Evolutionary conservation across 2,888 invertebrate genomes (phyloP).

Genomic region (Lepidonotus clava): DNA sequence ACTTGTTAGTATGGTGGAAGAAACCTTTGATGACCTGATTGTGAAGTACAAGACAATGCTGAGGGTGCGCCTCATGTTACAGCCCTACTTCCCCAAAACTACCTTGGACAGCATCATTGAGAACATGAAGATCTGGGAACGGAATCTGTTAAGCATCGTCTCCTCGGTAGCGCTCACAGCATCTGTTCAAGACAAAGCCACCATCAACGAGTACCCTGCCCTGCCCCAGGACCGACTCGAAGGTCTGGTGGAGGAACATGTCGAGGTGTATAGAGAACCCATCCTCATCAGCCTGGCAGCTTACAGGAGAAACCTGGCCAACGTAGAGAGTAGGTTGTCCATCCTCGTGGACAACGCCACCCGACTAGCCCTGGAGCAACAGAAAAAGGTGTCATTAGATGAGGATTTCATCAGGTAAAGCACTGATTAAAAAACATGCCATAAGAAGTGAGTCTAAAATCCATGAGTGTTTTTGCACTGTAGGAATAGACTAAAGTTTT

Average conservation of each 20-base stretch:
- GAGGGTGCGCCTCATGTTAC: neutral
- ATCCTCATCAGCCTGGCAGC: neutral
- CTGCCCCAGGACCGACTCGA: neutral
- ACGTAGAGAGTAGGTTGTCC: neutral
- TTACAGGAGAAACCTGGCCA: neutral
- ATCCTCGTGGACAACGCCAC: neutral
- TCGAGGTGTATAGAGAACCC: neutral
- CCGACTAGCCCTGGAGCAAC: neutral
- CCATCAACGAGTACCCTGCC: neutral
- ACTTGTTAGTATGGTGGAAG: neutral
- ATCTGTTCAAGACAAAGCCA: no score
- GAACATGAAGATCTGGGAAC: neutral
- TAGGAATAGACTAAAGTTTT: no score
- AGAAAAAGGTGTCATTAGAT: neutral
- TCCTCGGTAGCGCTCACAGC: neutral
- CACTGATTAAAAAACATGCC: no score
- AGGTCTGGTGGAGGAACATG: constrained; percentile 7
- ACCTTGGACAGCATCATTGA: neutral
- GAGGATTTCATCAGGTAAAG: neutral
- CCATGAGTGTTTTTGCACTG: no score
- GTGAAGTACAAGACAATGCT: neutral
- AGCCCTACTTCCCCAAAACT: neutral
- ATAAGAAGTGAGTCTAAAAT: no score
- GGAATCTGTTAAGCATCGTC: neutral
- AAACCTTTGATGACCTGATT: neutral